Evolutionary conservation across 2,113 vertebrate genomes (phyloP).

Genomic region (Cavia porcellus): DNA sequence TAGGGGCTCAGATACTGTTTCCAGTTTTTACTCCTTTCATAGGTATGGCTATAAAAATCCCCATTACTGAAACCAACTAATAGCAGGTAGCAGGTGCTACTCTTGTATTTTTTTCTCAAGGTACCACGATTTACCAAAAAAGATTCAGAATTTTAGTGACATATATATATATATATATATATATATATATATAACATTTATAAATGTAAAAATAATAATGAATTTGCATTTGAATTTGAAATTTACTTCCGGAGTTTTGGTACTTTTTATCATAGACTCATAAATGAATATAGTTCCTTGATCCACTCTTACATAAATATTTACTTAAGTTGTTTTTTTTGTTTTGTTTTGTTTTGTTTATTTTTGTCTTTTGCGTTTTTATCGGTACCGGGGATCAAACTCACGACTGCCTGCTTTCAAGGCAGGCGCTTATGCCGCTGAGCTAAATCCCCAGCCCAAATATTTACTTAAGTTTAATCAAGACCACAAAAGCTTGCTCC

Average conservation of each 20-base stretch:
- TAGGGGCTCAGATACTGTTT: not conserved
- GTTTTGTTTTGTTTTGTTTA: too few species aligned
- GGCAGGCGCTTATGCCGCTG: too few species aligned
- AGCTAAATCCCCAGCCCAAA: not conserved
- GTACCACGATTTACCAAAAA: not conserved
- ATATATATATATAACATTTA: not conserved
- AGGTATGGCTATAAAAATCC: not conserved
- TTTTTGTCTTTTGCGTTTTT: too few species aligned
- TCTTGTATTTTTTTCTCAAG: not conserved
- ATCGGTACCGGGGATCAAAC: too few species aligned
- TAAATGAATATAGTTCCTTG: conserved; percentile 38
- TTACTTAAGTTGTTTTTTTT: too few species aligned
- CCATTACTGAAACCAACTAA: not conserved
- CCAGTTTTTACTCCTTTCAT: not conserved
- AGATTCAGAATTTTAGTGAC: not conserved
- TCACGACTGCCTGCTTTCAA: too few species aligned
- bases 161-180: too few species aligned
- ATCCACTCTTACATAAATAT: conserved; percentile 1
- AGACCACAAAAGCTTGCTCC: conserved; percentile 29
- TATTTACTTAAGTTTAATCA: conserved; percentile 65
- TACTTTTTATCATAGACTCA: conserved; percentile 33
- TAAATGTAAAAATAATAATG: not conserved
- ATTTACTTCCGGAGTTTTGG: conserved; percentile 12
- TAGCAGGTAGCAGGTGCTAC: not conserved
- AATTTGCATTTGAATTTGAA: conserved; percentile 56